Base-by-base conservation (phyloP, 2,113 vertebrate genomes). In the Thermophis baileyi region DNA sequence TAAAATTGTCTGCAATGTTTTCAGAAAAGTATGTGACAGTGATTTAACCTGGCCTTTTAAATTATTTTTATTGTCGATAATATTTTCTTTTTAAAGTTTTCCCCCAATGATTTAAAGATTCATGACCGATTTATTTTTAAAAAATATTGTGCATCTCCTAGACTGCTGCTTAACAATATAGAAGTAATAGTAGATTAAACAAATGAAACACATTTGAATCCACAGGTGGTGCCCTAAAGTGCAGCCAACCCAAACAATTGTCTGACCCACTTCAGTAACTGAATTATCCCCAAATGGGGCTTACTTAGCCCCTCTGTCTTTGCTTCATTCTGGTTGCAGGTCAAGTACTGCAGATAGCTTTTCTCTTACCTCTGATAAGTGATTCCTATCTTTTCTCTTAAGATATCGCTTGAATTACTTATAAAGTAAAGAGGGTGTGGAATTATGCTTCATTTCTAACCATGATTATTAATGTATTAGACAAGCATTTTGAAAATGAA, bases 391-490 rank as follows among this genome's bases (percentile, higher is more conserved):
- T 90, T 90, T 92, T 87, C 91, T 49, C 35, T 57, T 92, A 51
- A 87, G 35, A 90, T 89, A 90, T 46, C 18, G 18, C 87, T 95
- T 81, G 54, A 91, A 1, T 90, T 94, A 46, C 91, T 94, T 60
- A 93, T 25, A 74, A 57, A 87, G 22, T 16, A 14, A 47, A 93
- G 40, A 63, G 87, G 93, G 89, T 91, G 55, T 87, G 60, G 60
- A 96, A 93, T 94, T 92, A 87, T 87, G 90, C 0, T 0, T 6
- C 24, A 9, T 94, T 93, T 93, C 91, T 49, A 95, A 20, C 2
- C 25, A 91, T 85, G 30, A n/a, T 57, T 55, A 92, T 93, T 85
- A 92, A 91, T 92, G 90, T 50, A n/a, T 90, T 95, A 93, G 74
- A 57, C 53, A 89, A 81, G 69, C 6, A 90, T 54, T 25, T 88